Evolutionary conservation across 64 coral and sea anemone species (phyloP).

Genomic region (Orbicella faveolata): DNA sequence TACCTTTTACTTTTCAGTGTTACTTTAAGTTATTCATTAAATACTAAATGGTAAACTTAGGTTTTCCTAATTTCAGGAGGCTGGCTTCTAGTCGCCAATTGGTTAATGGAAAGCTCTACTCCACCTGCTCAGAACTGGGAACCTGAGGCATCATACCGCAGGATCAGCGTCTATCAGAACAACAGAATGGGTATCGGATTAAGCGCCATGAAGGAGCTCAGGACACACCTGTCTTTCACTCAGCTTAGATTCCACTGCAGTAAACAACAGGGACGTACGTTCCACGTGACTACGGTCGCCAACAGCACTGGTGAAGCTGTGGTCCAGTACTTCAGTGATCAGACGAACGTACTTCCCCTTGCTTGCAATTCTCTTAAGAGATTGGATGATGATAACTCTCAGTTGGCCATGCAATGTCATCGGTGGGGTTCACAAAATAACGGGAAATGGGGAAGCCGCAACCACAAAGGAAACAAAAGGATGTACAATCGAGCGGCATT

Average conservation of each 20-base stretch:
- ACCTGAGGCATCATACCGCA: neutral
- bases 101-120: neutral
- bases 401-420: neutral
- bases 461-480: neutral
- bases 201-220: slow-evolving; percentile 5
- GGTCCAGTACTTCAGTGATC: neutral
- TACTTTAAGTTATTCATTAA: neutral
- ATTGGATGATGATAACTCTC: slow-evolving; percentile 3
- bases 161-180: slow-evolving; percentile 1
- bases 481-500: neutral
- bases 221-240: neutral
- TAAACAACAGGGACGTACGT: neutral
- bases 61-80: slow-evolving; percentile 1
- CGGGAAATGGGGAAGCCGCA: neutral
- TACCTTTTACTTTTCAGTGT: too few species aligned
- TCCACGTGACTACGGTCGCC: slow-evolving; percentile 11
- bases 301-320: slow-evolving; percentile 29
- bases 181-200: neutral
- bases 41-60: neutral
- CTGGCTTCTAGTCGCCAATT: slow-evolving; percentile 11
- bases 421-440: neutral
- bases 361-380: slow-evolving; percentile 2
- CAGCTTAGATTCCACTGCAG: slow-evolving; percentile 48
- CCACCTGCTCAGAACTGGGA: neutral
- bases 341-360: neutral